phyloP scores from a whole-genome alignment of 2,888 invertebrate species.

The Caradrina clavipalpis region DNA sequence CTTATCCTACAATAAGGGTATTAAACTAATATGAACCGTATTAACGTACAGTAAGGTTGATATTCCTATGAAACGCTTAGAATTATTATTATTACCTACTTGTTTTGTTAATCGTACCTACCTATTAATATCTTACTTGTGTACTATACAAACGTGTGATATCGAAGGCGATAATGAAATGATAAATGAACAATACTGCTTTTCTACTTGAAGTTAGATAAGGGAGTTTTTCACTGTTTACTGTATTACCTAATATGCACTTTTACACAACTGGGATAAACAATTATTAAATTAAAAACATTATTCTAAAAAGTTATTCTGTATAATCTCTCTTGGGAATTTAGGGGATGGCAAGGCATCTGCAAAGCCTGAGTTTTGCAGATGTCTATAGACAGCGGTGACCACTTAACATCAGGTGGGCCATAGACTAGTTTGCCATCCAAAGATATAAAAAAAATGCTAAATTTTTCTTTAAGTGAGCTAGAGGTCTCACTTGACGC shows the following conservation, averaged over 20 bases:
- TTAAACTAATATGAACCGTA: not conserved
- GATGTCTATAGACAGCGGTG: no score
- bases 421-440: no score
- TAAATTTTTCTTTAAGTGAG: no score
- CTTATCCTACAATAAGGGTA: not conserved
- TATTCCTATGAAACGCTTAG: not conserved
- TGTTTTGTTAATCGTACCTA: not conserved
- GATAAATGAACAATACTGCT: conserved; percentile 29
- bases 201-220: not conserved
- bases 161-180: conserved; percentile 12
- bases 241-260: not conserved
- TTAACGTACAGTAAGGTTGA: not conserved
- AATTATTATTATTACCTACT: not conserved
- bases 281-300: not conserved
- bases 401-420: no score
- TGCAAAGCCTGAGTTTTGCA: no score
- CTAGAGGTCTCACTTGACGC: no score
- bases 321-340: not conserved
- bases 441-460: no score
- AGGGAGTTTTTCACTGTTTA: not conserved
- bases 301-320: not conserved
- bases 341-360: no score
- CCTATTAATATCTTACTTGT: not conserved
- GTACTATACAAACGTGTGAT: conserved; percentile 7
- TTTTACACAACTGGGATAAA: not conserved